Conservation (phyloP, 2,113 vertebrate species). For the Microcebus tavaratra region DNA sequence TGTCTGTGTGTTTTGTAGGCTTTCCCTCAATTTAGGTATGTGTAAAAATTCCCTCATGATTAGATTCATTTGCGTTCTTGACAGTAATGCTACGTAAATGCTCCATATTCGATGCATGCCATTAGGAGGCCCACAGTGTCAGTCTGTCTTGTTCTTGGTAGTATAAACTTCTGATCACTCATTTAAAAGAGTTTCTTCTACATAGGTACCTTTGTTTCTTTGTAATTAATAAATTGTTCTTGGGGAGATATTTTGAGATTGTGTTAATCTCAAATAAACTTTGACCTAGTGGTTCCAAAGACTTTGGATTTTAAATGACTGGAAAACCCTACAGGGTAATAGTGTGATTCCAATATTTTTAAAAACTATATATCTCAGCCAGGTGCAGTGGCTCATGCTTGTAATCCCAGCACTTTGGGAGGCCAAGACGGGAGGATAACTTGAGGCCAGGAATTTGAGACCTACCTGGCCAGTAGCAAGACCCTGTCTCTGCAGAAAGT, state of each 20-base stretch:
- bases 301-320: not conserved
- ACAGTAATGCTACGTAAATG: not conserved
- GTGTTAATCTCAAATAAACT: not conserved
- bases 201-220: not conserved
- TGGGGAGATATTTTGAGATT: not conserved
- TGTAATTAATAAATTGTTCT: not conserved
- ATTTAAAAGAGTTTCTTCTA: not conserved
- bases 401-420: too few species aligned
- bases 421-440: too few species aligned
- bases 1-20: too few species aligned
- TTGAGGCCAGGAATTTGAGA: too few species aligned
- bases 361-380: not conserved
- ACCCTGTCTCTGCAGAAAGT: too few species aligned
- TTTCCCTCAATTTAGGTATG: not conserved
- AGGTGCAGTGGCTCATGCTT: not conserved
- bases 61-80: not conserved
- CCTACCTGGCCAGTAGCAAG: too few species aligned
- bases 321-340: not conserved
- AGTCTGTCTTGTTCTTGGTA: not conserved
- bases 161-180: not conserved
- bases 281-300: not conserved
- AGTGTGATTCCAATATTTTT: not conserved
- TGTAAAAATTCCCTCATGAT: not conserved
- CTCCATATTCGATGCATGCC: not conserved
- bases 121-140: not conserved